These are phyloP conservation scores for Hydrozoanthus gracilis DNA, from an alignment of 92 coral and sea anemone species.

Conservation along the genomic window DNA sequence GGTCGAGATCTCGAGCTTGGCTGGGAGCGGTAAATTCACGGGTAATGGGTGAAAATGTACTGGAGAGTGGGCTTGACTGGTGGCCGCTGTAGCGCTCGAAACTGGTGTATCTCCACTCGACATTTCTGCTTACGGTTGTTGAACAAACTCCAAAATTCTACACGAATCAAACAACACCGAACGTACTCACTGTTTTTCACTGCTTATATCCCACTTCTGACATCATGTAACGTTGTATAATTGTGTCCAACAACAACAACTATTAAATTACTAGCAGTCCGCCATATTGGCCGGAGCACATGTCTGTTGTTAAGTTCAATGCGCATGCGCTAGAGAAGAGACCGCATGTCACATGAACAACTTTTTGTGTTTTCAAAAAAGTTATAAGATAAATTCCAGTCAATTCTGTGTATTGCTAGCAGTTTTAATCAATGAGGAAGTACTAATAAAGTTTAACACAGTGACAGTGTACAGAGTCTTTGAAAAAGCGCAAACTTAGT, in stretches of 20 bases:
- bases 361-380: no score
- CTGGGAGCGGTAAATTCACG: conserved; percentile 32
- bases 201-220: conserved; percentile 2
- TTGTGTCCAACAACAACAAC: no score
- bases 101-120: not conserved
- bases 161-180: not conserved
- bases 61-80: not conserved
- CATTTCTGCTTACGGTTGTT: not conserved
- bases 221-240: not conserved
- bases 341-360: not conserved
- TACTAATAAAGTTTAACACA: no score
- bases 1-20: conserved; percentile 25
- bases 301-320: no score
- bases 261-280: no score
- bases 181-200: not conserved
- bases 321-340: no score
- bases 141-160: not conserved
- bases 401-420: no score
- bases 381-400: no score
- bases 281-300: no score
- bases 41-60: conserved; percentile 7
- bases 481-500: no score
- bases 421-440: no score
- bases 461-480: no score
- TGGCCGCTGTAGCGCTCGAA: not conserved